A percentile compares a stretch with the other conserved stretches of the same genome.
phyloP scores from a whole-genome alignment of 2,113 vertebrate species.

The Scomber colias region DNA sequence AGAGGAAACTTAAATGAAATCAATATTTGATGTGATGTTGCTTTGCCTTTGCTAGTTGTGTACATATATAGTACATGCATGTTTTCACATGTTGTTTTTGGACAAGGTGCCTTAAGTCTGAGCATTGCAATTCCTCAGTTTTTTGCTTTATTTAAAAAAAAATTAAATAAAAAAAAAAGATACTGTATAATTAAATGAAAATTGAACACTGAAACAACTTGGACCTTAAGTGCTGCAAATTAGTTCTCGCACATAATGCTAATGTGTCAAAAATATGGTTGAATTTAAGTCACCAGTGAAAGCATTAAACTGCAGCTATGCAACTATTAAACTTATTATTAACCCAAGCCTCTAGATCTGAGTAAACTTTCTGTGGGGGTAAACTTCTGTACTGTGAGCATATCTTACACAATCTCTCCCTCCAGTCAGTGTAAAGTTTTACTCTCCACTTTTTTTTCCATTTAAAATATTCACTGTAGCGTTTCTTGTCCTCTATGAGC shows the following conservation, averaged over 20 bases:
- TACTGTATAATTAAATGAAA: too few species aligned
- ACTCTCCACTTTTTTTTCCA: constrained; percentile 86
- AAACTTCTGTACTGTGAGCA: constrained; percentile 82
- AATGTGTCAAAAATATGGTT: neutral
- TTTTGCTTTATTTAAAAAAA: too few species aligned
- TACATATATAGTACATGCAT: neutral
- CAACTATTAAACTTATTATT: neutral
- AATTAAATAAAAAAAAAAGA: too few species aligned
- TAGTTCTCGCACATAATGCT: neutral
- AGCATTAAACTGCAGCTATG: neutral
- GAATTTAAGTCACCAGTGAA: neutral
- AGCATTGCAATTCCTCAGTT: too few species aligned
- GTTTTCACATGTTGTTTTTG: too few species aligned
- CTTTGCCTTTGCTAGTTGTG: neutral
- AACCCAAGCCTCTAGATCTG: constrained; percentile 85
- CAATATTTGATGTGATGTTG: too few species aligned
- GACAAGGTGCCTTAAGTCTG: too few species aligned
- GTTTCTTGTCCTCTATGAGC: constrained; percentile 79
- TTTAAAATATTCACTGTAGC: constrained; percentile 85
- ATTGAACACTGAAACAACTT: too few species aligned
- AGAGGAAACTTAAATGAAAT: too few species aligned
- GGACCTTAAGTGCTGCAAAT: too few species aligned
- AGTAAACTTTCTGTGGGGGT: constrained; percentile 80
- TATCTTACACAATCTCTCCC: constrained; percentile 89
- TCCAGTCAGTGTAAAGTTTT: constrained; percentile 86